Base-by-base conservation (phyloP, 2,888 invertebrate species). In the Polydrusus cervinus region DNA sequence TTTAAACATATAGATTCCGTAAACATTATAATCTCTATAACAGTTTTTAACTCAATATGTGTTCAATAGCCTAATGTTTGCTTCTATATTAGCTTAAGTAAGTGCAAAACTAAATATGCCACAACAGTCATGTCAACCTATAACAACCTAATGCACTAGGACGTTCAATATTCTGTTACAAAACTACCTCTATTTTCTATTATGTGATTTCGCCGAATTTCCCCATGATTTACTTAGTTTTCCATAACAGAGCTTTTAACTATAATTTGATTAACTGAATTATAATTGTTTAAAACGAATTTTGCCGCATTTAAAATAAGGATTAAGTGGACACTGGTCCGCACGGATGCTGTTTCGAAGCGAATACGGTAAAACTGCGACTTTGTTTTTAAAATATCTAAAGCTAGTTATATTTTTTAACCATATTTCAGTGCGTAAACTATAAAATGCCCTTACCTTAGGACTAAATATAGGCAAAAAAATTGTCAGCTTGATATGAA, bases 201-300 rank as follows among this genome's bases (percentile, higher is more conserved):
- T 65, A 65, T 51, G 49, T 65, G 34, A 38, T 65, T 51, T 65
- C n/a, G 45, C 14, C 51, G 51, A 65, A 30, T 65, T 49, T 51
- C 45, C 55, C 68, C 68, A 45, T 57, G 30, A 68, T 68, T 68
- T 43, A 68, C 43, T 68, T 38, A 68, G 68, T 57, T 68, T 67
- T 68, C 57, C 55, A 30, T 57, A 25, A 68, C 55, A 68, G 20
- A 68, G 68, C 68, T 68, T 68, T 68, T 55, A 68, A 16, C 68
- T 34, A 20, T 20, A 68, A 68, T 57, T 57, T 25, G 38, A 68
- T 68, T 68, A 68, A 51, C 25, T 18, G 18, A 57, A 43, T 53
- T 68, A 68, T 57, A 51, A 68, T 68, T 68, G 55, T 68, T 55
- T 51, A 47, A 68, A 57, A 57, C 43, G 68, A 68, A 68, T 57